Conservation (phyloP, 2,113 vertebrate species). For the Lophius piscatorius region DNA sequence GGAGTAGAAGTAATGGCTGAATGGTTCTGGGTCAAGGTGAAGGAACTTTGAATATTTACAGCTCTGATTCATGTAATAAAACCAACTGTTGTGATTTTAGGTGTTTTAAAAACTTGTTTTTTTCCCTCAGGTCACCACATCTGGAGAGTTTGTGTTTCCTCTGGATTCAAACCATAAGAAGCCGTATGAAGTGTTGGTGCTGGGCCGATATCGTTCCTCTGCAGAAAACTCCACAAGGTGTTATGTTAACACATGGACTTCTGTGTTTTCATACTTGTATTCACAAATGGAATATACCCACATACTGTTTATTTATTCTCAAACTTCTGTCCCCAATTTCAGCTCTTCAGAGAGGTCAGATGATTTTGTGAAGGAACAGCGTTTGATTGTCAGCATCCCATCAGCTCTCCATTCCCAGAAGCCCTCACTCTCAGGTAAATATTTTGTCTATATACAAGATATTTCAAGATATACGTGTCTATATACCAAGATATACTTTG, state of each 20-base stretch:
- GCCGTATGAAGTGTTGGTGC: conserved; percentile 90
- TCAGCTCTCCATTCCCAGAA: conserved; percentile 95
- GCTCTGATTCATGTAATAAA: not conserved
- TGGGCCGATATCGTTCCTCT: conserved; percentile 81
- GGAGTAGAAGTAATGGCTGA: conserved; percentile 84
- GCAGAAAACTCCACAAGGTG: conserved; percentile 51
- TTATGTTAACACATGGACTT: too few relatives aligned
- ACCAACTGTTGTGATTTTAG: not conserved
- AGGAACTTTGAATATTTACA: not conserved
- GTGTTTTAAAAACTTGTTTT: not conserved
- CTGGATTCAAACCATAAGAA: conserved; percentile 96
- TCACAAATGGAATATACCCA: not conserved
- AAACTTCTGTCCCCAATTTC: conserved; percentile 15
- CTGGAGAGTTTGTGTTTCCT: conserved; percentile 92
- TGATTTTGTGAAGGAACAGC: conserved; percentile 81
- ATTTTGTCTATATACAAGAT: too few relatives aligned
- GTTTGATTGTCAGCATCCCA: conserved; percentile 90
- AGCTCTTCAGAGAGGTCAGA: conserved; percentile 68
- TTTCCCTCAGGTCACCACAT: conserved; percentile 84
- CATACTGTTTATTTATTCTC: not conserved
- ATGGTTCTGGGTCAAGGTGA: conserved; percentile 98
- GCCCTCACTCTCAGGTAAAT: conserved; percentile 88
- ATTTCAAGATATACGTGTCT: not conserved
- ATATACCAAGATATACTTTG: not conserved
- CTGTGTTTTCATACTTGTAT: accelerated